phyloP scores from a whole-genome alignment of 2,797 vertebrate species.

The Eleutherodactylus coqui region DNA sequence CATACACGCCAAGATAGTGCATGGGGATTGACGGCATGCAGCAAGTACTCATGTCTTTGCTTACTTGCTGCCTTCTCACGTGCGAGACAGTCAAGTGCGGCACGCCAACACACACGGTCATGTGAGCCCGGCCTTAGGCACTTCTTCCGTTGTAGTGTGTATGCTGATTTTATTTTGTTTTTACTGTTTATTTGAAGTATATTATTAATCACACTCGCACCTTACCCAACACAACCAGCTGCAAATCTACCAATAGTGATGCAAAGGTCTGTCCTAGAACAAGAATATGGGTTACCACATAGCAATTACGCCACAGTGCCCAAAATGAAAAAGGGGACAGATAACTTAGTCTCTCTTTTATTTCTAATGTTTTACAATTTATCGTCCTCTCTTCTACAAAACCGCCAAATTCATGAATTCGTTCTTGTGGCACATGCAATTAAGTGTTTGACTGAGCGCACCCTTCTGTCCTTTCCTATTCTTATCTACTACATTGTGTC shows the following conservation, averaged over 20 bases:
- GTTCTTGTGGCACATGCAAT: constrained; percentile 47
- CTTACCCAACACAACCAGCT: too few relatives aligned
- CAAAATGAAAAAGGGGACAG: background rate
- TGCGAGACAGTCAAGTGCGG: too few relatives aligned
- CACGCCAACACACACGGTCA: too few relatives aligned
- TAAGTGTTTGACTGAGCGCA: constrained; percentile 48
- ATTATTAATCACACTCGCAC: background rate
- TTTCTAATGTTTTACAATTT: constrained; percentile 22
- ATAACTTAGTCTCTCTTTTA: background rate
- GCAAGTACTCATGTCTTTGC: too few relatives aligned
- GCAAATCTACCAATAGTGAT: background rate
- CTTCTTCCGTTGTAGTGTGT: background rate
- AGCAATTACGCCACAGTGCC: background rate
- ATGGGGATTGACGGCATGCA: too few relatives aligned
- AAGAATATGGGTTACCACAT: background rate
- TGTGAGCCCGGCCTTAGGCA: too few relatives aligned
- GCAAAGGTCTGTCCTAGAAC: background rate
- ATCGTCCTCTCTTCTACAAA: constrained; percentile 9
- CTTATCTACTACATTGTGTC: constrained; percentile 66
- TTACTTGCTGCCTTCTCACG: too few relatives aligned
- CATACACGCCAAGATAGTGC: too few relatives aligned
- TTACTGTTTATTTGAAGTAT: background rate
- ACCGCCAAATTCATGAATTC: constrained; percentile 33
- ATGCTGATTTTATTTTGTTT: background rate
- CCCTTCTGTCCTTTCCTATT: constrained; percentile 50